Percentiles rank a stretch among this genome's conserved stretches.
Conservation (phyloP, 2,797 vertebrate species). For the Arnoldichthys spilopterus region DNA sequence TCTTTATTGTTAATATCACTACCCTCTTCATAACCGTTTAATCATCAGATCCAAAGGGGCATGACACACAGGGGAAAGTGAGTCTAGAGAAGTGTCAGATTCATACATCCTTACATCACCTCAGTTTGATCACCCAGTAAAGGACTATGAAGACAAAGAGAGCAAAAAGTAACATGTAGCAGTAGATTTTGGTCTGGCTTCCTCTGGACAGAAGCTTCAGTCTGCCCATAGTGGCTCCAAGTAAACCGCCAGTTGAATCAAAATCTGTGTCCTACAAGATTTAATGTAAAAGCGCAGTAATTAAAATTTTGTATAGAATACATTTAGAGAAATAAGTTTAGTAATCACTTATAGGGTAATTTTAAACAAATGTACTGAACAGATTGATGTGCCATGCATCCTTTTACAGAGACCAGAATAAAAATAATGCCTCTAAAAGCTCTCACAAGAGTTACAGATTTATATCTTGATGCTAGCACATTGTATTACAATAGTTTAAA, state of each 20-base stretch:
- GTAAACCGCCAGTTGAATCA: conserved; percentile 91
- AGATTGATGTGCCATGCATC: not conserved
- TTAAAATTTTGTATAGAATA: not conserved
- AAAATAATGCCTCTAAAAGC: too few relatives aligned
- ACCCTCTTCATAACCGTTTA: conserved; percentile 3
- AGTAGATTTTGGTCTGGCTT: conserved; percentile 92
- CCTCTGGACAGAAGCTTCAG: conserved; percentile 91
- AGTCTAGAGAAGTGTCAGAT: conserved; percentile 11
- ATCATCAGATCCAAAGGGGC: conserved; percentile 35
- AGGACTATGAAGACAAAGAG: conserved; percentile 94
- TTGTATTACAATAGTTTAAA: not conserved
- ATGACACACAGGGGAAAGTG: conserved; percentile 49
- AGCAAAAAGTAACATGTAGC: conserved; percentile 95
- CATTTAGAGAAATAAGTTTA: not conserved
- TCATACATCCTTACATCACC: conserved; percentile 67
- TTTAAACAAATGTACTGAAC: not conserved
- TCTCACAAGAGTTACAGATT: not conserved
- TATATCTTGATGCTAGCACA: not conserved
- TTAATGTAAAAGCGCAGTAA: not conserved
- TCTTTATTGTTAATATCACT: conserved; percentile 5
- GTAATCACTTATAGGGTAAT: not conserved
- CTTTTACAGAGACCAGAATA: not conserved
- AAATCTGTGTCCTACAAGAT: conserved; percentile 88
- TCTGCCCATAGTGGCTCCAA: conserved; percentile 91
- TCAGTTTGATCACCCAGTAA: conserved; percentile 92